Evolutionary conservation across 2,797 vertebrate species (phyloP), one percentile per base, ranked within the genome.

Genomic region (Crypturellus tataupa): DNA sequence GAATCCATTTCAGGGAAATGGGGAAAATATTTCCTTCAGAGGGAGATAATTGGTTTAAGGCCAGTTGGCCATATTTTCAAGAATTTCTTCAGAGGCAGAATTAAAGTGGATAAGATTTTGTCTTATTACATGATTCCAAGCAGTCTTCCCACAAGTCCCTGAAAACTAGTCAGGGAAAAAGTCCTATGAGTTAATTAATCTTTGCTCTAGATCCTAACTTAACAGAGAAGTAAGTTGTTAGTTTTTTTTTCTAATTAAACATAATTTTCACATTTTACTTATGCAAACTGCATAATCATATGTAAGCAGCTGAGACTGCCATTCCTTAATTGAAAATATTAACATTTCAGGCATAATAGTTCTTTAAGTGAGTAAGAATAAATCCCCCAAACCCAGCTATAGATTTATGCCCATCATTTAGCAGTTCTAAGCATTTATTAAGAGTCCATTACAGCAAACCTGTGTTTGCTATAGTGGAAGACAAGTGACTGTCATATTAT

Each of bases 161-260:
- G 39, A 70, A 56, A 89, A 90, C 63, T 21, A 63, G 14, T 29
- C 58, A 39, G 35, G 87, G 79, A 85, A 73, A 79, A 90, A 68
- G 44, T 71, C 35, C 37, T 72, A 53, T 35, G 39, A 91, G 17
- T 93, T 91, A 91, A 92, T 91, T 92, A 95, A 80, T 85, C 63
- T 76, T 79, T 70, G 9, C 59, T 80, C 15, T 60, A 79, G 42
- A 93, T 80, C 56, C 23, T 63, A 93, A 88, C 14, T 93, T 87
- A 90, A 81, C 62, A 69, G 24, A 72, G 59, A 92, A 91, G 77
- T 81, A 89, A 93, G 33, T 53, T 70, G 67, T 11, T 73, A 63
- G 40, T 83, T 75, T 90, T 51, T 25, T 93, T 87, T 93, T 73
- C 37, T 87, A 94, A 91, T 93, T 89, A 87, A 92, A 75, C 6